These are phyloP conservation scores for Agriopis aurantiaria DNA, from an alignment of 2,888 invertebrate genomes.

Conservation along the genomic window DNA sequence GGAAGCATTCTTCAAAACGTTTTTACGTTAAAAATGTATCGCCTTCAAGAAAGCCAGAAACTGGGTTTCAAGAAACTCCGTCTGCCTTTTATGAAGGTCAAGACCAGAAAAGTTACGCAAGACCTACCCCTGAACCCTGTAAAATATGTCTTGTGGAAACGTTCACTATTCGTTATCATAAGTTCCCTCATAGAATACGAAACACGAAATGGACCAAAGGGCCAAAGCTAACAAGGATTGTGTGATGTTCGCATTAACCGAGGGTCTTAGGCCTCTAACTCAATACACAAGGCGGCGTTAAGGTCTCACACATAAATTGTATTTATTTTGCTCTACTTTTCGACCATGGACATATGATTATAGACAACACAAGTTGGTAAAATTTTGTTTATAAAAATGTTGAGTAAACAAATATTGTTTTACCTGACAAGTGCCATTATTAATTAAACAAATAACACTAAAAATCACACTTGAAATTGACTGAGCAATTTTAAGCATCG, in stretches of 20 bases:
- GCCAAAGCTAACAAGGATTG: conserved; percentile 36
- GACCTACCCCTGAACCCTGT: too few species aligned
- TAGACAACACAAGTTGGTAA: not conserved
- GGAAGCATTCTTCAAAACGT: too few species aligned
- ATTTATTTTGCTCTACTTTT: conserved; percentile 35
- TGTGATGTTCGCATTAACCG: conserved; percentile 42
- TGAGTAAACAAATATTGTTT: too few species aligned
- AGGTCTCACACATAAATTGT: conserved; percentile 36
- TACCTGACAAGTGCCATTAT: too few species aligned
- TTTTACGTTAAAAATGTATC: too few species aligned
- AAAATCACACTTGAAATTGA: not conserved
- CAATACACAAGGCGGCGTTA: conserved; percentile 37
- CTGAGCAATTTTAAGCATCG: too few species aligned
- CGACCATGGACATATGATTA: not conserved
- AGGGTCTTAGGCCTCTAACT: conserved; percentile 40
- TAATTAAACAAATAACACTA: not conserved
- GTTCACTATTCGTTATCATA: conserved; percentile 11
- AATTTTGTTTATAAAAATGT: not conserved
- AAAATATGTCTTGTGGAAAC: not conserved
- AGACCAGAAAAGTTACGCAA: too few species aligned
- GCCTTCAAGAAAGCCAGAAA: too few species aligned
- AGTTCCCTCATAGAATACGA: conserved; percentile 14
- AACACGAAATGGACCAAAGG: conserved; percentile 16
- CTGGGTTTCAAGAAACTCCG: too few species aligned
- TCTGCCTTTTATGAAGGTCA: too few species aligned